Evolutionary conservation across 2,888 invertebrate genomes (phyloP).

Genomic region (Conops quadrifasciatus): DNA sequence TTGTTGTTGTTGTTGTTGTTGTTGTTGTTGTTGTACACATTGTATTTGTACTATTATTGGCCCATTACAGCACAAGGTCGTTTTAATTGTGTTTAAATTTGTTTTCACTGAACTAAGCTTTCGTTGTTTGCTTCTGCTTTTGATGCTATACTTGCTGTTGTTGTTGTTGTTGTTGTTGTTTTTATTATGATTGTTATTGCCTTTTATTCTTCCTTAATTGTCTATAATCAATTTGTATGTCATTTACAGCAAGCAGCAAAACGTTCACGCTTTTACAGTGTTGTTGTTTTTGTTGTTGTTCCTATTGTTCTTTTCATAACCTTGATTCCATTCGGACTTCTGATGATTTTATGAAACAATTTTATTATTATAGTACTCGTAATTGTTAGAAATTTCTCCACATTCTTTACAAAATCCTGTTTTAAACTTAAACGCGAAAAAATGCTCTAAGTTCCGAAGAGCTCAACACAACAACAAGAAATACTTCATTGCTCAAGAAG

Average conservation of each 20-base stretch:
- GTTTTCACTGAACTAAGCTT: neutral
- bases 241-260: too few species aligned
- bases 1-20: neutral
- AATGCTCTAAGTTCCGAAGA: too few species aligned
- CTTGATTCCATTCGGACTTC: too few species aligned
- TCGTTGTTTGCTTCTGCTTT: neutral
- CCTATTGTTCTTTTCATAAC: too few species aligned
- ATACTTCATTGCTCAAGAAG: too few species aligned
- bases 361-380: too few species aligned
- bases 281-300: neutral
- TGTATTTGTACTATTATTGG: neutral
- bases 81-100: neutral
- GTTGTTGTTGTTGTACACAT: neutral
- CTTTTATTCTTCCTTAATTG: neutral
- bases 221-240: neutral
- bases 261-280: neutral
- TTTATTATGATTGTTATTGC: neutral
- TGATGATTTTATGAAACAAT: too few species aligned
- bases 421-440: too few species aligned
- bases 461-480: too few species aligned
- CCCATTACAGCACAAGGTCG: neutral
- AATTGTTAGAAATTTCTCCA: too few species aligned
- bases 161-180: conserved; percentile 1
- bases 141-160: conserved; percentile 8
- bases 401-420: too few species aligned